phyloP scores from a whole-genome alignment of 1,140 invertebrate species.

The Lepidurus packardi region DNA sequence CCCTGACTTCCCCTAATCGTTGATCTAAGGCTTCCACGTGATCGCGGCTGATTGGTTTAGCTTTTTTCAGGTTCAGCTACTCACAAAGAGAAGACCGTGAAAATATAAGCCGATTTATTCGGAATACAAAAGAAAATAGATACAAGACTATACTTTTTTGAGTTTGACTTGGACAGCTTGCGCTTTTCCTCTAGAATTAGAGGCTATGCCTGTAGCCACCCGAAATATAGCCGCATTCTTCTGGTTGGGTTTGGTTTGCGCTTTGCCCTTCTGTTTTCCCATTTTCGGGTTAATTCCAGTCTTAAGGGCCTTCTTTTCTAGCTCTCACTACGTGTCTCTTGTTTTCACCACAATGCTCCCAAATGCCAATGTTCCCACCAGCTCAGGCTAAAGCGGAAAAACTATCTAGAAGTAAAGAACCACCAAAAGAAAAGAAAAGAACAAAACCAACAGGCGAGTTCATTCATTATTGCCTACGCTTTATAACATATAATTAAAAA shows the following conservation, averaged over 20 bases:
- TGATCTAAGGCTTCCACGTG: slow-evolving; percentile 14
- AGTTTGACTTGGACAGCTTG: slow-evolving; percentile 14
- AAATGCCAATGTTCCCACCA: neutral
- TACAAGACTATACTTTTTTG: neutral
- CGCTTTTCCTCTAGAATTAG: neutral
- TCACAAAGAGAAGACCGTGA: slow-evolving; percentile 9
- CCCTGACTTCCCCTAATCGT: slow-evolving; percentile 14
- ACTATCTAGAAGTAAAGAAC: neutral
- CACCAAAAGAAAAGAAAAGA: neutral
- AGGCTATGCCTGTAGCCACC: neutral
- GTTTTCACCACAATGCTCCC: neutral
- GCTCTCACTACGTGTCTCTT: neutral
- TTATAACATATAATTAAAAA: neutral
- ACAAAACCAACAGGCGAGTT: neutral
- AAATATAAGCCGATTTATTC: slow-evolving; percentile 1
- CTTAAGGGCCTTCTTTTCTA: neutral
- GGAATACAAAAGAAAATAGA: neutral
- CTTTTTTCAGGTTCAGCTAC: slow-evolving; percentile 15
- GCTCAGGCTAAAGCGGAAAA: neutral
- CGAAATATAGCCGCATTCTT: neutral
- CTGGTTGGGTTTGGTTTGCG: neutral
- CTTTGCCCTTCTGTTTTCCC: slow-evolving; percentile 2
- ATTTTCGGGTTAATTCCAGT: neutral
- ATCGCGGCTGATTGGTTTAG: slow-evolving; percentile 17
- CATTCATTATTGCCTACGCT: neutral